A percentile compares a stretch with the other conserved stretches of the same genome.
Evolutionary conservation across 2,888 invertebrate species (phyloP).

Genomic region (Leptogaster cylindrica): DNA sequence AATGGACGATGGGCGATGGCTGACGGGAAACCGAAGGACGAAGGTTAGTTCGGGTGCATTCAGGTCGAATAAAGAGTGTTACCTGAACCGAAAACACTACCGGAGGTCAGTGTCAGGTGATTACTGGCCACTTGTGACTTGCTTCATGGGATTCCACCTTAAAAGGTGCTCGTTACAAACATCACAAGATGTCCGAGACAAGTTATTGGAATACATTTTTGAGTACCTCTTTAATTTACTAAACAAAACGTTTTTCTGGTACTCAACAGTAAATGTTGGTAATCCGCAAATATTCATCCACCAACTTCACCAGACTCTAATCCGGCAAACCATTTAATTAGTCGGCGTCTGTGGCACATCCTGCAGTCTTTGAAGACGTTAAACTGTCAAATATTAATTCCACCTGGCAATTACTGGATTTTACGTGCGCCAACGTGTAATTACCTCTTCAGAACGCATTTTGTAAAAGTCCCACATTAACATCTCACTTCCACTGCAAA

Average conservation of each 20-base stretch:
- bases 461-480: conserved; percentile 2
- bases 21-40: too few species aligned
- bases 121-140: too few species aligned
- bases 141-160: too few species aligned
- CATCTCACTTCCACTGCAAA: conserved; percentile 22
- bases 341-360: conserved; percentile 20
- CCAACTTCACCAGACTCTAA: too few species aligned
- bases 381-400: conserved; percentile 20
- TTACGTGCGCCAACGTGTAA: neutral
- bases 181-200: too few species aligned
- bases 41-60: too few species aligned
- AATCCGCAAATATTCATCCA: neutral
- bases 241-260: too few species aligned
- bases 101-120: conserved; percentile 48
- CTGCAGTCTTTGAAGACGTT: conserved; percentile 21
- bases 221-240: too few species aligned
- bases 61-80: neutral
- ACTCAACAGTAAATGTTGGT: too few species aligned
- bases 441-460: conserved; percentile 3
- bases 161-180: too few species aligned
- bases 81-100: conserved; percentile 44
- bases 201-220: too few species aligned
- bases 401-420: conserved; percentile 4
- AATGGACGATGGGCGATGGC: too few species aligned
- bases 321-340: conserved; percentile 33